phyloP scores from a whole-genome alignment of 2,113 vertebrate genomes.

The Salminus brasiliensis region DNA sequence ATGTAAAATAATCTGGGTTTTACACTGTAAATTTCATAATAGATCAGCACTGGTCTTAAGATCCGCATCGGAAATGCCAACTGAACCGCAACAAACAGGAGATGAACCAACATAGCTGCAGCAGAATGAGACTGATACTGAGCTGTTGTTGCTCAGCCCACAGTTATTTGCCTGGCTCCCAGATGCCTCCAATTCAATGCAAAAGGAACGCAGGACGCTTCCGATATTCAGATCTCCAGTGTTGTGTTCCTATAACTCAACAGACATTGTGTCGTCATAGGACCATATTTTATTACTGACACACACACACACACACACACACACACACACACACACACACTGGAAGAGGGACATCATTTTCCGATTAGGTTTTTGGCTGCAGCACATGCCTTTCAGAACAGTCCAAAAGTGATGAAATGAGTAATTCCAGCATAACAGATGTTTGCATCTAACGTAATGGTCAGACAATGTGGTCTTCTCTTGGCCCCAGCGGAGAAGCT shows the following conservation, averaged over 20 bases:
- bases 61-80: not conserved
- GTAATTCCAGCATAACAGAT: not conserved
- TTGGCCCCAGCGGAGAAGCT: not conserved
- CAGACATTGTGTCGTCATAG: not conserved
- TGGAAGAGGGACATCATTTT: not conserved
- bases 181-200: not conserved
- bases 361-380: not conserved
- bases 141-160: slow-evolving; percentile 7
- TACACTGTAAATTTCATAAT: too few relatives aligned
- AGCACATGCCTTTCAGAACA: not conserved
- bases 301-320: too few relatives aligned
- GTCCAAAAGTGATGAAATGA: not conserved
- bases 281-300: not conserved
- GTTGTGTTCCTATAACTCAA: not conserved
- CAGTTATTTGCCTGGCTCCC: slow-evolving; percentile 3
- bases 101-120: too few relatives aligned
- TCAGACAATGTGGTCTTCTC: not conserved
- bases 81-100: not conserved
- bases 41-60: too few relatives aligned
- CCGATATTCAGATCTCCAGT: not conserved
- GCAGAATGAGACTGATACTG: not conserved
- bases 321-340: too few relatives aligned
- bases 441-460: not conserved
- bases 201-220: not conserved
- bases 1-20: too few relatives aligned